phyloP scores from a whole-genome alignment of 2,888 invertebrate species.

The Plagiodera versicolora region DNA sequence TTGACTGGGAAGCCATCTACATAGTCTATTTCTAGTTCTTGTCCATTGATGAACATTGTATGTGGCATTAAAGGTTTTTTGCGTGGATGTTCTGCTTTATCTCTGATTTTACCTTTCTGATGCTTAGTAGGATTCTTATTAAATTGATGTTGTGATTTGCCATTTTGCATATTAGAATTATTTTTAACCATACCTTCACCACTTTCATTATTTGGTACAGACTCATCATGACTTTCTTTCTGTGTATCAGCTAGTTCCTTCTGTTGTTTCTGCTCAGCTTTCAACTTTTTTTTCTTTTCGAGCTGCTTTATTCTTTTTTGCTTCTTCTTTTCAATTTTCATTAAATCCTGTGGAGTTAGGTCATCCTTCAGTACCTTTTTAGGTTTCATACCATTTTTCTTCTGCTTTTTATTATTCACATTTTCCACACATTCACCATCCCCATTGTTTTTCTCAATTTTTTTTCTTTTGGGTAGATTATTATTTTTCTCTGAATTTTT shows the following conservation, averaged over 20 bases:
- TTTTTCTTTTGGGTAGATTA: not conserved
- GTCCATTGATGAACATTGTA: conserved; percentile 65
- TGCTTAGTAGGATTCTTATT: conserved; percentile 16
- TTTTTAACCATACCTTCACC: not conserved
- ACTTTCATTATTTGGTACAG: conserved; percentile 34
- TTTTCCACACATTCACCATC: conserved; percentile 19
- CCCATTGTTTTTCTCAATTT: not conserved
- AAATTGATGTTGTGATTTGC: conserved; percentile 11
- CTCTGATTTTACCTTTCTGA: conserved; percentile 27
- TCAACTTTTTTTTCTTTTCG: conserved; percentile 37
- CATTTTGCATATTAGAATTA: conserved; percentile 30
- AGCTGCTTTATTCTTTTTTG: conserved; percentile 37
- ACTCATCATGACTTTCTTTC: conserved; percentile 8
- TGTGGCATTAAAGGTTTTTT: conserved; percentile 43
- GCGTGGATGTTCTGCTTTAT: conserved; percentile 44
- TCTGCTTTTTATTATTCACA: conserved; percentile 10
- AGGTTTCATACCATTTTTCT: not conserved
- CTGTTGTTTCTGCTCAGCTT: conserved; percentile 31
- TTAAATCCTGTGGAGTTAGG: conserved; percentile 33
- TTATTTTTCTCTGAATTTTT: conserved; percentile 12
- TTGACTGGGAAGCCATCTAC: conserved; percentile 74
- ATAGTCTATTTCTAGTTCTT: conserved; percentile 63
- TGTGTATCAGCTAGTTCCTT: conserved; percentile 20
- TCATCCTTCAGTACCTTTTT: conserved; percentile 22
- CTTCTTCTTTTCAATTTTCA: conserved; percentile 43